Evolutionary conservation across 2,888 invertebrate genomes (phyloP).

Genomic region (Spisula subtruncata): DNA sequence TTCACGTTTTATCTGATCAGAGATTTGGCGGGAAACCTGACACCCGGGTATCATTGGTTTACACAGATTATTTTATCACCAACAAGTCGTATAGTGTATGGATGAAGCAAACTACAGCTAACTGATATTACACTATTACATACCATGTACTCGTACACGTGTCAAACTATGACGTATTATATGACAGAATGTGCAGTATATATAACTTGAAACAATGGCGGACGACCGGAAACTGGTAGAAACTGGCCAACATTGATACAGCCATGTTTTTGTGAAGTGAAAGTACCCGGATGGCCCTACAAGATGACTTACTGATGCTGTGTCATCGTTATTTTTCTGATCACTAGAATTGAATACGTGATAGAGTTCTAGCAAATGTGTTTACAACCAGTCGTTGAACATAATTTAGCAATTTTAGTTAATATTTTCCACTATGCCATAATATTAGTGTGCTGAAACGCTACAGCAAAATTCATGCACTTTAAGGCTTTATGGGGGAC

Average conservation of each 20-base stretch:
- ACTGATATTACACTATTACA: not conserved
- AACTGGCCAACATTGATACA: not conserved
- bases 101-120: no score
- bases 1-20: no score
- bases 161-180: not conserved
- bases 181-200: not conserved
- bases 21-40: not conserved
- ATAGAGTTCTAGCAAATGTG: no score
- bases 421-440: no score
- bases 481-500: no score
- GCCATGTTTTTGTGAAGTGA: not conserved
- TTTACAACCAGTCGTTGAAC: no score
- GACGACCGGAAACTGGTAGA: not conserved
- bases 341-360: no score
- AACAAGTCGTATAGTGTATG: not conserved
- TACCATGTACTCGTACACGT: not conserved
- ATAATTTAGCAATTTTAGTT: no score
- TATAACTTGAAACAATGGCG: not conserved
- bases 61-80: not conserved
- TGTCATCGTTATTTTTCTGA: not conserved
- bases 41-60: not conserved
- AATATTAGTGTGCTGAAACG: no score
- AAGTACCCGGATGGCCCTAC: not conserved
- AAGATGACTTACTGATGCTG: not conserved
- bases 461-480: no score